These are phyloP conservation scores for Macrosiphum euphorbiae DNA, from an alignment of 2,888 invertebrate genomes.

Conservation along the genomic window DNA sequence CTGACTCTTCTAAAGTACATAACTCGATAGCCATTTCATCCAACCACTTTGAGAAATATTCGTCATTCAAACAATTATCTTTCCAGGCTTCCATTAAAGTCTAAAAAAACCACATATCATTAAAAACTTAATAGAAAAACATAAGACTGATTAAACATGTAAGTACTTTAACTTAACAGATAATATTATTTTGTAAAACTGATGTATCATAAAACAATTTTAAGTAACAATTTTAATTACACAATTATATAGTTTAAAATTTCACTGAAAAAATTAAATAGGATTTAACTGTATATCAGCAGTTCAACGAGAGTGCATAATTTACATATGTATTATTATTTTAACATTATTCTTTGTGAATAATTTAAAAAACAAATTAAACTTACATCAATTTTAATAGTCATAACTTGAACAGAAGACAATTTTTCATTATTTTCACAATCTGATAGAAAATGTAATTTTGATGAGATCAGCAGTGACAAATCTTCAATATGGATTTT, in stretches of 20 bases:
- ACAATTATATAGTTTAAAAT: too few species aligned
- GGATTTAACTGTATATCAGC: too few species aligned
- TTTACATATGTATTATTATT: background rate
- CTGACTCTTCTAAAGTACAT: slow-evolving; percentile 76
- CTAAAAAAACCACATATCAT: slow-evolving; percentile 70
- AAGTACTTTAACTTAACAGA: too few species aligned
- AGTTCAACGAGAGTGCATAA: background rate
- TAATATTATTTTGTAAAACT: too few species aligned
- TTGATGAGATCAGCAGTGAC: slow-evolving; percentile 72
- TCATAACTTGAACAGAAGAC: slow-evolving; percentile 75
- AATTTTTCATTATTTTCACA: slow-evolving; percentile 73
- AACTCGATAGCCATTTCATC: slow-evolving; percentile 75
- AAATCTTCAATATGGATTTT: slow-evolving; percentile 52
- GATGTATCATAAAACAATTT: too few species aligned
- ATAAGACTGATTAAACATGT: background rate
- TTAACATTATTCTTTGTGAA: background rate
- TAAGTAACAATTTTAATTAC: too few species aligned
- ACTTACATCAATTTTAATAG: slow-evolving; percentile 76
- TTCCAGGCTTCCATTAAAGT: slow-evolving; percentile 78
- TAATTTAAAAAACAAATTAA: background rate
- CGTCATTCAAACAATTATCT: slow-evolving; percentile 74
- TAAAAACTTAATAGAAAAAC: background rate
- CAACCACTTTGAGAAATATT: slow-evolving; percentile 76
- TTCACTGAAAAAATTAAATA: too few species aligned
- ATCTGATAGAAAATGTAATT: slow-evolving; percentile 74